Evolutionary conservation across 2,797 vertebrate genomes (phyloP).

Genomic region (Lepilemur septentrionalis): DNA sequence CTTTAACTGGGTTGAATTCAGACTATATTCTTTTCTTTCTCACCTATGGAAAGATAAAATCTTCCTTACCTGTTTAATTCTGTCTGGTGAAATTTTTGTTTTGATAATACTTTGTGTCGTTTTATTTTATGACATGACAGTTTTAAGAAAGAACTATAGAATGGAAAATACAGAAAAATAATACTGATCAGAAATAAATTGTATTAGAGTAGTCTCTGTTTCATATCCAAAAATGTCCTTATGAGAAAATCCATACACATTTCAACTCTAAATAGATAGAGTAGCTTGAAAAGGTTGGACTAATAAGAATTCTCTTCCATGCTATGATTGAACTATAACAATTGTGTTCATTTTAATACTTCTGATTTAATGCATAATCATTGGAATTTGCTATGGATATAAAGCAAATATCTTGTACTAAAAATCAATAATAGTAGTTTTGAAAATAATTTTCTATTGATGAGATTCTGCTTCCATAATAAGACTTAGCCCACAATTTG

Average conservation of each 20-base stretch:
- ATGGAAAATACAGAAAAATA: neutral
- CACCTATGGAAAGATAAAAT: neutral
- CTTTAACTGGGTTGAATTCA: neutral
- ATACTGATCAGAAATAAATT: neutral
- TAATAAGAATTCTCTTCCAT: neutral
- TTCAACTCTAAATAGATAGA: neutral
- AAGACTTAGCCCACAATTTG: slow-evolving; percentile 67
- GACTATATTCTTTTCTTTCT: neutral
- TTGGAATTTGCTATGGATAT: slow-evolving; percentile 8
- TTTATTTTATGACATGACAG: neutral
- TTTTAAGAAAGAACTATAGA: neutral
- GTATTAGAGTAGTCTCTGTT: neutral
- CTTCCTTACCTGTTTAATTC: neutral
- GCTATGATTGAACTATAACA: neutral
- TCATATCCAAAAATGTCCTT: neutral
- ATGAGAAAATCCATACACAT: neutral
- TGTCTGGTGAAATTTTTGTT: neutral
- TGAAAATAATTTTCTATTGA: slow-evolving; percentile 73
- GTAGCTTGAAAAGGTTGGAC: neutral
- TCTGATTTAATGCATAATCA: neutral
- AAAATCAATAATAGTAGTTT: slow-evolving; percentile 55
- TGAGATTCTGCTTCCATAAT: slow-evolving; percentile 62
- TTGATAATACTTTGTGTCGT: neutral
- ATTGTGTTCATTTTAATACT: slow-evolving; percentile 15
- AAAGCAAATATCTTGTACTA: slow-evolving; percentile 37